These are phyloP conservation scores for Lophotis ruficrista DNA, from an alignment of 2,113 vertebrate genomes.

Conservation along the genomic window DNA sequence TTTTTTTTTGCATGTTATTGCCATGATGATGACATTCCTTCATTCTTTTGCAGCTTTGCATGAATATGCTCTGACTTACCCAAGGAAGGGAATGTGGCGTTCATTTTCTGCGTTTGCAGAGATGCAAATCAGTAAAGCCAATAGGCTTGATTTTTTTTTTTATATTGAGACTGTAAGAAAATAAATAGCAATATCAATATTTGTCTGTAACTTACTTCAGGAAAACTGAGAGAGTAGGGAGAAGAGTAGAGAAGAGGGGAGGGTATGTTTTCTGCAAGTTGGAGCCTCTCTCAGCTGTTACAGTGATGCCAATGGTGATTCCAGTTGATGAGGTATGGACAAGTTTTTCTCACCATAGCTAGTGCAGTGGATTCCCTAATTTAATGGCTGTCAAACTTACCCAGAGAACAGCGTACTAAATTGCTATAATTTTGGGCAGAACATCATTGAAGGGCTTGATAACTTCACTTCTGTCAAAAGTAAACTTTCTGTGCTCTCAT, in stretches of 20 bases:
- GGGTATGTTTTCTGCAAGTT: background rate
- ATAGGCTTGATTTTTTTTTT: background rate
- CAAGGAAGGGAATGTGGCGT: background rate
- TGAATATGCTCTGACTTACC: background rate
- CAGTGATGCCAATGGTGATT: background rate
- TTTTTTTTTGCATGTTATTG: background rate
- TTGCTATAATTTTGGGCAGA: background rate
- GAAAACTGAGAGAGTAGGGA: background rate
- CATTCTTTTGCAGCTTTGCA: background rate
- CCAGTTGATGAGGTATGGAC: background rate
- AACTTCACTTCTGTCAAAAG: background rate
- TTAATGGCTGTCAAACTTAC: background rate
- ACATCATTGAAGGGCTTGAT: background rate
- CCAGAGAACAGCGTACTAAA: background rate
- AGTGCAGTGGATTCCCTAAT: background rate
- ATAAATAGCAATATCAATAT: background rate
- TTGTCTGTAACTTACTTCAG: background rate
- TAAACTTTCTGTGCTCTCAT: background rate
- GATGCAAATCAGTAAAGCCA: background rate
- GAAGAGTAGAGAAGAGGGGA: background rate
- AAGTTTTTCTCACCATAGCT: background rate
- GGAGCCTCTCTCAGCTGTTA: background rate
- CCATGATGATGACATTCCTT: background rate
- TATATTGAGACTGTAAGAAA: background rate
- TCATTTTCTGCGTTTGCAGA: background rate